These are phyloP conservation scores for Phylloscopus trochiloides DNA, from an alignment of 2,113 vertebrate species.

Conservation along the genomic window DNA sequence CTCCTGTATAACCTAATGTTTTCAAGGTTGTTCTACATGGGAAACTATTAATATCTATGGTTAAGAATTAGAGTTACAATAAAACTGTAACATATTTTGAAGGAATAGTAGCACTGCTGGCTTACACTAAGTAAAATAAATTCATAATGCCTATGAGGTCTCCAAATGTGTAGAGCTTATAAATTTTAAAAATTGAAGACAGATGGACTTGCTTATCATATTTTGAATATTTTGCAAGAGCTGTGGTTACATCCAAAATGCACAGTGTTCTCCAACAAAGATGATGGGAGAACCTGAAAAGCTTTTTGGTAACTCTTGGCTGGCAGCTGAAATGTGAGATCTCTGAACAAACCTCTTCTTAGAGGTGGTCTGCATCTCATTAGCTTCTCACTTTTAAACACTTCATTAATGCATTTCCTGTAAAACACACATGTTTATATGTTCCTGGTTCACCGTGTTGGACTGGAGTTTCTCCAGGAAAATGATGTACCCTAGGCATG, in stretches of 20 bases:
- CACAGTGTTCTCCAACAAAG: background rate
- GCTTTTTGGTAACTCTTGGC: background rate
- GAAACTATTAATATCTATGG: slow-evolving; percentile 68
- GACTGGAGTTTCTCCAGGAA: background rate
- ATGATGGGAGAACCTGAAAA: background rate
- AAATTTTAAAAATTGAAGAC: background rate
- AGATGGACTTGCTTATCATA: background rate
- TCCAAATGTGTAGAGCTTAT: background rate
- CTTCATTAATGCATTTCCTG: background rate
- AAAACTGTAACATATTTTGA: slow-evolving; percentile 68
- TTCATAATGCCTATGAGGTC: slow-evolving; percentile 33
- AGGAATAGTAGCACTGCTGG: slow-evolving; percentile 60
- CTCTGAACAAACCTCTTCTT: background rate
- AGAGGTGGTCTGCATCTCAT: background rate
- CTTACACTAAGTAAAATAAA: slow-evolving; percentile 58
- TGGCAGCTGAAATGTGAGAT: background rate
- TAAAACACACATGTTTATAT: background rate
- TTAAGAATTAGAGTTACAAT: slow-evolving; percentile 69
- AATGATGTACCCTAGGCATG: fast-evolving
- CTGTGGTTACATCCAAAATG: background rate
- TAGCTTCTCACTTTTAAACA: background rate
- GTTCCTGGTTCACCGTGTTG: background rate
- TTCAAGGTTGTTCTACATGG: slow-evolving; percentile 71
- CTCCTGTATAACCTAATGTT: slow-evolving; percentile 53
- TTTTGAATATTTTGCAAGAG: slow-evolving; percentile 5